Percentiles rank a stretch among this genome's conserved stretches.
phyloP scores from a whole-genome alignment of 2,888 invertebrate genomes.

The Malthinus seriepunctatus region DNA sequence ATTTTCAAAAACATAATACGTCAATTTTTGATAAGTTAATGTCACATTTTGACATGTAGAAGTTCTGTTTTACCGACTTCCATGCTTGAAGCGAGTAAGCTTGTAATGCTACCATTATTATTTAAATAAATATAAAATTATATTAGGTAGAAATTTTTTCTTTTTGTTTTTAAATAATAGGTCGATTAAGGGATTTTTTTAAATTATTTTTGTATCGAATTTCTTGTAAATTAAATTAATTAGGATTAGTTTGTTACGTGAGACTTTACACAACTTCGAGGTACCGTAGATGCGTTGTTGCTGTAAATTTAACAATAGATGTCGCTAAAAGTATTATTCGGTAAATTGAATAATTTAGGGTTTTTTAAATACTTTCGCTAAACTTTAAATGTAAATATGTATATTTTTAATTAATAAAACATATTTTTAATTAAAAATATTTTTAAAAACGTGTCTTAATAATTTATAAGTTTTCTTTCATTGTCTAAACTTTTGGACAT shows the following conservation, averaged over 20 bases:
- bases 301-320: no score
- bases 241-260: no score
- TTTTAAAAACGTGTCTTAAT: no score
- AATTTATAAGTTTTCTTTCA: no score
- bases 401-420: neutral
- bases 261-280: no score
- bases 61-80: neutral
- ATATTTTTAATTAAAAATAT: neutral
- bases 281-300: no score
- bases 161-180: neutral
- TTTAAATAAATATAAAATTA: neutral
- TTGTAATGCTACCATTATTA: neutral
- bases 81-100: neutral
- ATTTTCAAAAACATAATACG: constrained; percentile 10
- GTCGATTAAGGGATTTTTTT: no score
- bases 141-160: neutral
- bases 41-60: neutral
- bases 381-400: no score
- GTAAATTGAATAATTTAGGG: neutral
- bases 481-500: no score
- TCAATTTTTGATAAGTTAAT: neutral
- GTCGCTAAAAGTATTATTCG: neutral
- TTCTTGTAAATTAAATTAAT: no score
- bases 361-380: neutral
- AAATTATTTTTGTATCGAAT: no score